Conservation (phyloP, 1,140 invertebrate genomes). For the Micrasema longulum region DNA sequence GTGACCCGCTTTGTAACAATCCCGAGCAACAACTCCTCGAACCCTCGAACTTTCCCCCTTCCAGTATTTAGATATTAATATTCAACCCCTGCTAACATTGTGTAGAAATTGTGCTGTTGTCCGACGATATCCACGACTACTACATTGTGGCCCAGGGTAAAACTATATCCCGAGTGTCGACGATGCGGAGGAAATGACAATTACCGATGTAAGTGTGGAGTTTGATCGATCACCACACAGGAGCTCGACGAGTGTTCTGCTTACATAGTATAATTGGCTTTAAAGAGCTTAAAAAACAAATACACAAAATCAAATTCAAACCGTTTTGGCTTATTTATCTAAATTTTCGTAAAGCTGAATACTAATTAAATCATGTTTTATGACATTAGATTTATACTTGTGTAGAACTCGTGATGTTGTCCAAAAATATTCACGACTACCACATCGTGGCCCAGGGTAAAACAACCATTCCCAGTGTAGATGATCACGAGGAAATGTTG, state of each 20-base stretch:
- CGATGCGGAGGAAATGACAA: constrained; percentile 93
- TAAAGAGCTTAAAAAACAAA: constrained; percentile 1
- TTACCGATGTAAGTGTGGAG: constrained; percentile 88
- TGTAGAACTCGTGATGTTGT: constrained; percentile 67
- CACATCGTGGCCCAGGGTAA: constrained; percentile 97
- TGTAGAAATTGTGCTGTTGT: constrained; percentile 68
- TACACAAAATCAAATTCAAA: constrained; percentile 2
- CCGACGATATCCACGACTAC: constrained; percentile 86
- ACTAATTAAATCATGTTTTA: constrained; percentile 7
- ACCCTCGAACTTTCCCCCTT: not conserved
- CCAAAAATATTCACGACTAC: constrained; percentile 89
- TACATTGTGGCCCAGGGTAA: too few relatives aligned
- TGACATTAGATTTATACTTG: constrained; percentile 16
- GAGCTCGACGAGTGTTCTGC: not conserved
- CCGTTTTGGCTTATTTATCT: not conserved
- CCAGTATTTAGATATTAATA: not conserved
- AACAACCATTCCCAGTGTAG: constrained; percentile 92
- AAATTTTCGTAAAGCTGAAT: not conserved
- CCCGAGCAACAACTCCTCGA: not conserved
- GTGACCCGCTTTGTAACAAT: constrained; percentile 22
- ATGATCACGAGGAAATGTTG: constrained; percentile 95
- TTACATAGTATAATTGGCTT: constrained; percentile 7
- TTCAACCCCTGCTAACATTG: constrained; percentile 6
- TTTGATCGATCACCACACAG: not conserved
- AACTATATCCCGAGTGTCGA: constrained; percentile 94